A percentile compares a stretch with the other conserved stretches of the same genome.
Evolutionary conservation across 30 jellyfish, hydroid and myxozoan species (phyloP).

Genomic region (Cassiopea andromeda): DNA sequence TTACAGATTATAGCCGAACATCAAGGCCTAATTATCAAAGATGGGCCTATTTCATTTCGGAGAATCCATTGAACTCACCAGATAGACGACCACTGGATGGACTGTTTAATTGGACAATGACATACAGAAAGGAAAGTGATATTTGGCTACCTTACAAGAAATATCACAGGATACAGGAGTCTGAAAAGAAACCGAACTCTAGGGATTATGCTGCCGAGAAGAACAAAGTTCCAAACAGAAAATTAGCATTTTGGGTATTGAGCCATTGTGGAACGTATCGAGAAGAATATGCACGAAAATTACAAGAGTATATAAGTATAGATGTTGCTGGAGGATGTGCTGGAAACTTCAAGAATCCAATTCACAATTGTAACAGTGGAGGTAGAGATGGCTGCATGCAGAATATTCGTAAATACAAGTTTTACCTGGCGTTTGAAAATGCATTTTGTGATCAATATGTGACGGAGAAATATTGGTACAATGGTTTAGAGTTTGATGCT

Average conservation of each 20-base stretch:
- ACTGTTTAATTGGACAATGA: constrained; percentile 84
- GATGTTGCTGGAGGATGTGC: constrained; percentile 75
- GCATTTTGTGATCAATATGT: constrained; percentile 66
- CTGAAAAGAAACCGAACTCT: constrained; percentile 8
- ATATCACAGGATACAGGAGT: neutral
- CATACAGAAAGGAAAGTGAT: constrained; percentile 73
- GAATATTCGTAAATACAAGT: constrained; percentile 24
- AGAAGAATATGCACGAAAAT: constrained; percentile 19
- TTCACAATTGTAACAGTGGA: constrained; percentile 3
- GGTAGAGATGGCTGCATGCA: constrained; percentile 51
- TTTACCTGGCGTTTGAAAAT: constrained; percentile 71
- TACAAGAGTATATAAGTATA: constrained; percentile 39
- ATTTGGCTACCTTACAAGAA: constrained; percentile 57
- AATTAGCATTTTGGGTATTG: constrained; percentile 51
- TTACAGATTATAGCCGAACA: constrained; percentile 20
- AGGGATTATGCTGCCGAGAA: constrained; percentile 60
- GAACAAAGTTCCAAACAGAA: constrained; percentile 33
- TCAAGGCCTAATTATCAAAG: constrained; percentile 75
- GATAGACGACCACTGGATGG: constrained; percentile 77
- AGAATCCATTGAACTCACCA: constrained; percentile 83
- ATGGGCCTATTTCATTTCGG: constrained; percentile 94
- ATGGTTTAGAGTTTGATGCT: constrained; percentile 16
- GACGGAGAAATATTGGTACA: constrained; percentile 76
- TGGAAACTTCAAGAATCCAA: constrained; percentile 1
- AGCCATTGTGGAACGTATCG: constrained; percentile 65